A percentile compares a stretch with the other conserved stretches of the same genome.
Conservation (phyloP, 2,113 vertebrate species). For the Elgaria multicarinata region DNA sequence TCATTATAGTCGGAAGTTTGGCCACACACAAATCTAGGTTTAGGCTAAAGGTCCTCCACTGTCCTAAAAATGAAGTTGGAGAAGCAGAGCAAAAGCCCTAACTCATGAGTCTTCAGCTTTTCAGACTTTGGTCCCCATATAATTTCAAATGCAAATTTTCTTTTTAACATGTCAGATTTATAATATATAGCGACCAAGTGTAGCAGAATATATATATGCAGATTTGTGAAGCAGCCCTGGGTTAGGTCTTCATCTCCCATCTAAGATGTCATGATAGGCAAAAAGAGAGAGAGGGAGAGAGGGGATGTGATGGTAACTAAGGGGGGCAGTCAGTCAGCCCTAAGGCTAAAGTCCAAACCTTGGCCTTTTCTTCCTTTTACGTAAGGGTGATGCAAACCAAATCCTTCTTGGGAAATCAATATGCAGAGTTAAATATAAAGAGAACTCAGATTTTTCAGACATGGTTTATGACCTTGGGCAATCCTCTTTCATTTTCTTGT, state of each 20-base stretch:
- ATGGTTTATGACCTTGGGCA: conserved; percentile 1
- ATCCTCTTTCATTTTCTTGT: conserved; percentile 17
- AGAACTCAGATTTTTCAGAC: conserved; percentile 10
- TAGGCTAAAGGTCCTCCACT: not conserved
- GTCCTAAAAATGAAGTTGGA: not conserved
- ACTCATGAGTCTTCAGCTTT: too few species aligned
- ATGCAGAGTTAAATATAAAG: conserved; percentile 17
- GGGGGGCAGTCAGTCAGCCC: too few species aligned
- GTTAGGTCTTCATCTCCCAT: not conserved
- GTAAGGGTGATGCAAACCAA: not conserved
- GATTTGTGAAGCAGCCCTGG: not conserved
- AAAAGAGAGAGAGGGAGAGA: not conserved
- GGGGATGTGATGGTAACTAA: too few species aligned
- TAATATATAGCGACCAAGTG: not conserved
- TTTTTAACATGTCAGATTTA: too few species aligned
- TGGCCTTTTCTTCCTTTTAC: not conserved
- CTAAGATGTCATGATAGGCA: not conserved
- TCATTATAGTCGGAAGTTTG: not conserved
- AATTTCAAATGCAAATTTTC: not conserved
- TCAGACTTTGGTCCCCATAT: not conserved
- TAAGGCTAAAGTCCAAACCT: not conserved
- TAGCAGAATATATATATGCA: not conserved
- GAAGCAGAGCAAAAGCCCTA: too few species aligned
- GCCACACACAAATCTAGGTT: not conserved
- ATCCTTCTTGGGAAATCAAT: conserved; percentile 14